A percentile compares a stretch with the other conserved stretches of the same genome.
phyloP scores from a whole-genome alignment of 2,888 invertebrate genomes.

The Monochamus alternatus region DNA sequence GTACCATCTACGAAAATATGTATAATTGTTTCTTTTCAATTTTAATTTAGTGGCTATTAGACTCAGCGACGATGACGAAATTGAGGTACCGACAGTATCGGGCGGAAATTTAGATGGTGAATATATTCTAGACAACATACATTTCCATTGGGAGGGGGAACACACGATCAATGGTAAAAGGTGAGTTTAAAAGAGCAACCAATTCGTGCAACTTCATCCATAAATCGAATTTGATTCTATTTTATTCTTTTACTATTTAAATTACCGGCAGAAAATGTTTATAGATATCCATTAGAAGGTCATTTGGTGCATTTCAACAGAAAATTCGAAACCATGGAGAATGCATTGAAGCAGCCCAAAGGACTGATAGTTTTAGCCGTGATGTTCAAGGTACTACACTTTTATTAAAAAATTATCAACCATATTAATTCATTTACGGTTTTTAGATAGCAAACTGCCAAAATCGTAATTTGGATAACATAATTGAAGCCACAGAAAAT shows the following conservation, averaged over 20 bases:
- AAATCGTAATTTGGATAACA: background rate
- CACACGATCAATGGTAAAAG: conserved; percentile 15
- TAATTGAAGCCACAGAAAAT: background rate
- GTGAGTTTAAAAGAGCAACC: background rate
- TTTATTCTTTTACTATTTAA: too few species aligned
- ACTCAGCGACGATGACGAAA: background rate
- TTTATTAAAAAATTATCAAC: background rate
- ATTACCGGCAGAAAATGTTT: background rate
- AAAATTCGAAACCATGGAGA: background rate
- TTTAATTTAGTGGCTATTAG: too few species aligned
- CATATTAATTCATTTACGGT: background rate
- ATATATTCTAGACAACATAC: conserved; percentile 2
- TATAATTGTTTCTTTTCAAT: too few species aligned
- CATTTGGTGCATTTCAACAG: conserved; percentile 3
- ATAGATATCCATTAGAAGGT: background rate
- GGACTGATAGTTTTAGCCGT: background rate
- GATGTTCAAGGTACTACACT: background rate
- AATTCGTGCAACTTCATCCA: too few species aligned
- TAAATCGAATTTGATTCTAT: too few species aligned
- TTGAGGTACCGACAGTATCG: background rate
- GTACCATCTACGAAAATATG: too few species aligned
- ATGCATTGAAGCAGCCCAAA: background rate
- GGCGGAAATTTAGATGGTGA: conserved; percentile 7
- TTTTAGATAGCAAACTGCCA: background rate
- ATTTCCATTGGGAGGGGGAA: conserved; percentile 18